These are phyloP conservation scores for Drosophila bipectinata DNA, from an alignment of 1,140 invertebrate species.

Conservation along the genomic window DNA sequence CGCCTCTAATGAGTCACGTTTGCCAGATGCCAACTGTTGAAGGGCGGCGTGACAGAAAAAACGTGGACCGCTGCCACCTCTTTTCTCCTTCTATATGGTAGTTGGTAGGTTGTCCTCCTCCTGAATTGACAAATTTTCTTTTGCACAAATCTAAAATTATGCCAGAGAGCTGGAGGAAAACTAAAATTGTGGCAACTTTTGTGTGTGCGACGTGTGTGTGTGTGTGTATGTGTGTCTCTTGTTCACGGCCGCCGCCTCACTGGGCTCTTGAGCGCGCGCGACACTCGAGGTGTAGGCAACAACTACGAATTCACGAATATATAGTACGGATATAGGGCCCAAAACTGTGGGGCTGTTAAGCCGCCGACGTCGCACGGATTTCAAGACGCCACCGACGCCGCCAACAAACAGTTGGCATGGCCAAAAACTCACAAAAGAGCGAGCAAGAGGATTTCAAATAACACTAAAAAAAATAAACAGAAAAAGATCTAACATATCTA, in stretches of 20 bases:
- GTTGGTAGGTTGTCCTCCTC: no score
- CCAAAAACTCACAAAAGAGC: conserved; percentile 32
- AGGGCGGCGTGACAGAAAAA: conserved; percentile 44
- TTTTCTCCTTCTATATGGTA: conserved; percentile 6
- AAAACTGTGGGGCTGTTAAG: conserved; percentile 16
- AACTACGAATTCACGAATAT: conserved; percentile 28
- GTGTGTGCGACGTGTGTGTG: conserved; percentile 1
- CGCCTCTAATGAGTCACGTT: conserved; percentile 58
- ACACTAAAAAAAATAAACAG: not conserved
- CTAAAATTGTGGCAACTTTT: conserved; percentile 49
- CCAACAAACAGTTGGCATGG: conserved; percentile 53
- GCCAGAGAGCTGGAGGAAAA: conserved; percentile 38
- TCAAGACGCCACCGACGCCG: conserved; percentile 38
- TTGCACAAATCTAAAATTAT: conserved; percentile 58
- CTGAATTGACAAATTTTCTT: conserved; percentile 54
- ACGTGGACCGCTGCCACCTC: conserved; percentile 7
- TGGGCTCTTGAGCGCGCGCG: conserved; percentile 42
- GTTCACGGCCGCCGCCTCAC: conserved; percentile 37
- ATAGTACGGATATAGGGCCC: conserved; percentile 15
- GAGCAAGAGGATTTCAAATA: not conserved
- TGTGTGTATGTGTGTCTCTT: conserved; percentile 3
- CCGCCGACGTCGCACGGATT: conserved; percentile 41
- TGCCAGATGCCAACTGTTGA: conserved; percentile 56
- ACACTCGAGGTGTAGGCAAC: conserved; percentile 66
- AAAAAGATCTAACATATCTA: no score